Evolutionary conservation across 2,888 invertebrate genomes (phyloP).

Genomic region (Drosophila fulvimacula): DNA sequence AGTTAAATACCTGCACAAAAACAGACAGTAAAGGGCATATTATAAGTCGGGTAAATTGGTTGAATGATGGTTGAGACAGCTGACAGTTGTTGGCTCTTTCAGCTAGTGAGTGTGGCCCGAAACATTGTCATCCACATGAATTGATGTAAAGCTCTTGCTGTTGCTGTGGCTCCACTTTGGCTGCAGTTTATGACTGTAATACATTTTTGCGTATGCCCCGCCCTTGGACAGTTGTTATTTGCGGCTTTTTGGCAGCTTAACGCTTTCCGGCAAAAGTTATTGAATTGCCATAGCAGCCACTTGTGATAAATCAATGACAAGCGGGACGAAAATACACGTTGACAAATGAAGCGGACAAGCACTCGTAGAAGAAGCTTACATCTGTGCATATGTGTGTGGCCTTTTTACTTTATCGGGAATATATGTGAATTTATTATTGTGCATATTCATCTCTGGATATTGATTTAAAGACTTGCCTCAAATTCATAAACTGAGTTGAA

Average conservation of each 20-base stretch:
- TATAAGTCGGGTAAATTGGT: constrained; percentile 19
- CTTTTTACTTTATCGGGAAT: constrained; percentile 66
- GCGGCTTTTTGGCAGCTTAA: constrained; percentile 53
- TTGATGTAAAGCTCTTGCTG: not conserved
- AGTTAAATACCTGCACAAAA: constrained; percentile 6
- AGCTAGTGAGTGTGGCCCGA: not conserved
- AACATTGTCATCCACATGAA: constrained; percentile 23
- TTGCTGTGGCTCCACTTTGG: constrained; percentile 15
- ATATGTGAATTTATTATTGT: constrained; percentile 43
- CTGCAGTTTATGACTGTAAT: constrained; percentile 69
- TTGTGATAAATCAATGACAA: constrained; percentile 72
- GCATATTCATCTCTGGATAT: constrained; percentile 38
- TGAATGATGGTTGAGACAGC: constrained; percentile 7
- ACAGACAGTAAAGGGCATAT: constrained; percentile 16
- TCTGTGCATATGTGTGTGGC: constrained; percentile 31
- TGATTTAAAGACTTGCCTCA: too few species aligned
- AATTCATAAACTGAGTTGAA: constrained; percentile 28
- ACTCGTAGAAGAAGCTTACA: not conserved
- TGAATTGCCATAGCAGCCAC: constrained; percentile 71
- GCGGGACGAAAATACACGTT: constrained; percentile 37
- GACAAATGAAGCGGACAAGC: constrained; percentile 46
- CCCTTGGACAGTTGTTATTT: constrained; percentile 30
- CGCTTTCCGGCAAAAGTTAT: constrained; percentile 56
- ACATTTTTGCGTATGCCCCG: constrained; percentile 47
- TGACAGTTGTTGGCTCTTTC: constrained; percentile 4